phyloP scores from a whole-genome alignment of 53 echinoderm and acorn worm species.

The Patiria pectinifera region DNA sequence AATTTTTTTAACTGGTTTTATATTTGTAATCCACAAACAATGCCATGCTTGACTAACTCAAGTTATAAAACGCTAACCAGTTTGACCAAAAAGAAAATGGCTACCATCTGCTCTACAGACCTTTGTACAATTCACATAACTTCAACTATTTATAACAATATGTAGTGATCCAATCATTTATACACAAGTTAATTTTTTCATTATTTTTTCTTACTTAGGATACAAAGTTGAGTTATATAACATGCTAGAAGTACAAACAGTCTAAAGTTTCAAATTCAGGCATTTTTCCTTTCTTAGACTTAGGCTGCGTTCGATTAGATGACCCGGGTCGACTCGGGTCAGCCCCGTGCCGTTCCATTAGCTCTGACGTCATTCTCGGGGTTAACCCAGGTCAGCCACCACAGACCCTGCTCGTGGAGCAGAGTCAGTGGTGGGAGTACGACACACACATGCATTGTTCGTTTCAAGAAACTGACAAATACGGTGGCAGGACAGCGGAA shows the following conservation, averaged over 20 bases:
- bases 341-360: too few species aligned
- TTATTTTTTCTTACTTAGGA: not conserved
- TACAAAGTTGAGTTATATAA: slow-evolving; percentile 49
- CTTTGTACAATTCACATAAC: slow-evolving; percentile 37
- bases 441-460: too few species aligned
- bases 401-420: too few species aligned
- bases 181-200: not conserved
- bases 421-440: too few species aligned
- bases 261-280: slow-evolving; percentile 33
- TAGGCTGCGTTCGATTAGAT: too few species aligned
- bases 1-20: too few species aligned
- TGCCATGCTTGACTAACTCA: slow-evolving; percentile 26
- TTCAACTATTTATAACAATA: slow-evolving; percentile 51
- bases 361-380: too few species aligned
- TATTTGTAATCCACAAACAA: slow-evolving; percentile 27
- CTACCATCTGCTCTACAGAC: slow-evolving; percentile 46
- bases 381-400: too few species aligned
- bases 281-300: not conserved
- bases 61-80: slow-evolving; percentile 17
- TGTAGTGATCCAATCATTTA: slow-evolving; percentile 32
- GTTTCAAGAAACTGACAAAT: too few species aligned
- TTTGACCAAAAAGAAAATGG: not conserved
- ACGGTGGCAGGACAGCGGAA: too few species aligned
- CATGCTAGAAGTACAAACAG: slow-evolving; percentile 43
- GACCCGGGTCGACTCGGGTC: too few species aligned